Conservation (phyloP, 2,888 invertebrate genomes). For the Plemyria rubiginata region DNA sequence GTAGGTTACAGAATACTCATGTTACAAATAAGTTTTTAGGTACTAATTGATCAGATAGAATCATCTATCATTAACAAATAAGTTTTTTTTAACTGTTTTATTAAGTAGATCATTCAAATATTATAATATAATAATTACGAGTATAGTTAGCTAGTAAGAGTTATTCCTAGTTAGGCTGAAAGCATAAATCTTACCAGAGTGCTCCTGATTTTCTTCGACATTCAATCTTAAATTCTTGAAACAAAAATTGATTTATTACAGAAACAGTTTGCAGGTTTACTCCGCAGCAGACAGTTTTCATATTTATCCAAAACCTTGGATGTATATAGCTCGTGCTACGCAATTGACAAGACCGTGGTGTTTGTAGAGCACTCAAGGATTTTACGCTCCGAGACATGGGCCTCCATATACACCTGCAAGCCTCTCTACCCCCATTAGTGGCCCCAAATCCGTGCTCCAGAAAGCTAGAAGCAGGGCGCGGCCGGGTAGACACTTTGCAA, state of each 20-base stretch:
- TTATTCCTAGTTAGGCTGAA: no score
- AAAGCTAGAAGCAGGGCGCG: constrained; percentile 52
- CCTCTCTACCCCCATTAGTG: constrained; percentile 12
- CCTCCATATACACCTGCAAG: no score
- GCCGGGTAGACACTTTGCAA: constrained; percentile 67
- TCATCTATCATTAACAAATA: no score
- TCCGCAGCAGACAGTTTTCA: constrained; percentile 43
- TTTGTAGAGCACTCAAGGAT: constrained; percentile 56
- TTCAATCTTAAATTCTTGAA: constrained; percentile 30
- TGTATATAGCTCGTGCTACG: constrained; percentile 48
- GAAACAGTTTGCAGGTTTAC: constrained; percentile 34
- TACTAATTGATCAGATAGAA: no score
- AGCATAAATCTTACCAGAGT: constrained; percentile 16
- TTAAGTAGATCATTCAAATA: no score
- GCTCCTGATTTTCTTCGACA: constrained; percentile 12
- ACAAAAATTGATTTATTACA: constrained; percentile 35
- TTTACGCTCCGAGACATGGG: constrained; percentile 17
- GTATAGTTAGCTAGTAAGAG: no score
- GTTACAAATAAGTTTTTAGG: no score
- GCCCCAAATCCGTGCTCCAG: constrained; percentile 55
- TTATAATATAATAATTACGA: no score
- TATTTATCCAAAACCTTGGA: constrained; percentile 53
- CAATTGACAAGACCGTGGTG: constrained; percentile 45
- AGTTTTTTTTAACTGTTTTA: no score
- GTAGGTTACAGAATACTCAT: no score